Conservation (phyloP, 2,797 vertebrate genomes). For the Xerus rutilus region DNA sequence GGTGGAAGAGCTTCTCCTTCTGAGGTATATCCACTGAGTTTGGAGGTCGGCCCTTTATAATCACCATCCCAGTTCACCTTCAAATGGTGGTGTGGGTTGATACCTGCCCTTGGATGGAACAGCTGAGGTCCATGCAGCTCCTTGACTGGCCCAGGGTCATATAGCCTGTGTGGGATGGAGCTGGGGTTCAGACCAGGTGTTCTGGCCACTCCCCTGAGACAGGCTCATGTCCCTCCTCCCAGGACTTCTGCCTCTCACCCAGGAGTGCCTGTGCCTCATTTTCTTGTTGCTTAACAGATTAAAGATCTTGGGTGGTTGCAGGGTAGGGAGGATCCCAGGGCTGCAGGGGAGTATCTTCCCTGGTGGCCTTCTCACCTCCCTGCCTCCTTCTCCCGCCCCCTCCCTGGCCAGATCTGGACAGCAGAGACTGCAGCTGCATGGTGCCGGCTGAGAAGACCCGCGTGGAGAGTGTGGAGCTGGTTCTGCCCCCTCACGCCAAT, state of each 20-base stretch:
- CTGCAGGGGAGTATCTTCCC: not conserved
- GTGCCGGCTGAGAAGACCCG: constrained; percentile 92
- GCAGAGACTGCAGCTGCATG: constrained; percentile 87
- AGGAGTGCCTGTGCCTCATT: not conserved
- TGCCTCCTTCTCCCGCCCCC: rapidly evolving
- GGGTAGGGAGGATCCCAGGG: rapidly evolving
- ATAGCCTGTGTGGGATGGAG: not conserved
- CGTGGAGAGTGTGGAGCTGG: constrained; percentile 98
- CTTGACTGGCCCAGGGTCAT: not conserved
- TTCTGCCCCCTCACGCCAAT: constrained; percentile 97
- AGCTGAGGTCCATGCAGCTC: not conserved
- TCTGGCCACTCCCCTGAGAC: too few relatives aligned
- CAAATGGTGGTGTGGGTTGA: rapidly evolving
- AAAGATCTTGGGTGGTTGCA: not conserved
- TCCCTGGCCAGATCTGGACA: constrained; percentile 82
- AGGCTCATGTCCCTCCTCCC: not conserved
- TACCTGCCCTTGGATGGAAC: not conserved
- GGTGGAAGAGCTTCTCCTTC: not conserved
- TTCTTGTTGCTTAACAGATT: not conserved
- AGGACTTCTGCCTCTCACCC: not conserved
- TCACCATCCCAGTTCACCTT: not conserved
- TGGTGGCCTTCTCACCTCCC: not conserved
- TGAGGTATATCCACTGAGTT: not conserved
- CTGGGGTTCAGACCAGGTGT: not conserved
- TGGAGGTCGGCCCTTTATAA: not conserved